Percentiles rank a stretch among this genome's conserved stretches.
These are phyloP conservation scores for Seira ritae DNA, from an alignment of 2,888 invertebrate genomes.

Conservation along the genomic window DNA sequence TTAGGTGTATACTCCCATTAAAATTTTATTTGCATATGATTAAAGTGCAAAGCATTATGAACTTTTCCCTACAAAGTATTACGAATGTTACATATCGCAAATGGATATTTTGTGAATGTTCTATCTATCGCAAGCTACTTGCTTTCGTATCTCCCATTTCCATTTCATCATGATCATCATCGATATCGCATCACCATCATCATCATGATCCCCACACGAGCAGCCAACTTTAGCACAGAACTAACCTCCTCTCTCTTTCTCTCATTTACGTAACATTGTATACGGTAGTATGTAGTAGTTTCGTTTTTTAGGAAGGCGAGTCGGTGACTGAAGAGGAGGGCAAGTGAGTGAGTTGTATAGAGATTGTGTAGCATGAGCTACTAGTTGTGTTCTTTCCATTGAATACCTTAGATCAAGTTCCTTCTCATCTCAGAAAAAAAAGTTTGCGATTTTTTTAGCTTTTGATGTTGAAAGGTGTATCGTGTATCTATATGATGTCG, in stretches of 20 bases:
- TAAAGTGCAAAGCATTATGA: neutral
- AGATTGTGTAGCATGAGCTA: neutral
- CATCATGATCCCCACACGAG: neutral
- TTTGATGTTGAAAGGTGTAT: constrained; percentile 12
- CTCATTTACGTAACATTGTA: neutral
- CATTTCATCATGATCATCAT: neutral
- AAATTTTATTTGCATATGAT: neutral
- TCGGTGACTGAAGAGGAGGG: neutral
- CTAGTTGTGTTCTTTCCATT: neutral
- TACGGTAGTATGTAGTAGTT: neutral
- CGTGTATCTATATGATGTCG: constrained; percentile 9
- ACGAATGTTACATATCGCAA: no score
- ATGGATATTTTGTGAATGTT: no score
- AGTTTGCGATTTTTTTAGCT: neutral
- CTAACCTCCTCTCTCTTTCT: constrained; percentile 15
- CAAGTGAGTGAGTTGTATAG: neutral
- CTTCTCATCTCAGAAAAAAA: constrained; percentile 6
- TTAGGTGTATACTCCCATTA: neutral
- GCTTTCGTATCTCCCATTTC: neutral
- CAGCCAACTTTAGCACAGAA: neutral
- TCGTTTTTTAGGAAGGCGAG: constrained; percentile 3
- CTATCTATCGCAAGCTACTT: neutral
- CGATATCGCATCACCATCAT: neutral
- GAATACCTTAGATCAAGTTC: constrained; percentile 21
- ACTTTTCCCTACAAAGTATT: neutral